Base-by-base conservation (phyloP, 2,888 invertebrate species). In the Nomada flava region DNA sequence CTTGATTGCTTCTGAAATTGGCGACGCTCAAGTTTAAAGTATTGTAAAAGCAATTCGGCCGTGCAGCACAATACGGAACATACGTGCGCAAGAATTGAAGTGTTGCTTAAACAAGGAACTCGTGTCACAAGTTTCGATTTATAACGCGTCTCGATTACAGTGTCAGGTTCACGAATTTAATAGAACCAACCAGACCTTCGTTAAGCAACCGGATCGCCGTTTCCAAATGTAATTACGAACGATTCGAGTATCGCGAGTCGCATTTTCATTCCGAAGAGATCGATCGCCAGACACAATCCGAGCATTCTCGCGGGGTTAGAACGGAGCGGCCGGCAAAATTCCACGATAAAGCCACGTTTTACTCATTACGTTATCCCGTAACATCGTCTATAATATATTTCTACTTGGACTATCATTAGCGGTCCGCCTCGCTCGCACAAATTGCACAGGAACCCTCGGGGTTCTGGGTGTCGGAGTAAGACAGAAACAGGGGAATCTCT, bases 341-440 rank as follows among this genome's bases (percentile, higher is more conserved):
- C 70, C 59, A 18, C 42, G 60, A 55, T 70, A 70, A 65, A 71
- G 59, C 69, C 82, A 81, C 52, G 82, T 59, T 80, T 68, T 68
- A 64, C 82, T 82, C 82, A 63, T 82, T 82, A 82, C 71, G 52
- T 76, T 82, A 82, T 76, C 82, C 76, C 68, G 63, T 67, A 68
- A 47, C 76, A 82, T 83, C 77, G 13, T 78, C 69, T 75, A 65
- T 75, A 83, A 83, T 67, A 78, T 78, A 76, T 77, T 83, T 83
- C 78, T 78, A 74, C 83, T 72, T 50, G 73, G 79, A 69, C 79
- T 79, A 83, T 79, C 83, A 83, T 83, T 83, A 83, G 75, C 53
- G 68, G 79, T n/a, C 64, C 69, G 62, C 64, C 74, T 76, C 64
- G 20, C 79, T 83, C 67, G 29, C 63, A 72, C 79, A 83, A 79